phyloP scores from a whole-genome alignment of 2,797 vertebrate genomes.

The Hylomyscus alleni region DNA sequence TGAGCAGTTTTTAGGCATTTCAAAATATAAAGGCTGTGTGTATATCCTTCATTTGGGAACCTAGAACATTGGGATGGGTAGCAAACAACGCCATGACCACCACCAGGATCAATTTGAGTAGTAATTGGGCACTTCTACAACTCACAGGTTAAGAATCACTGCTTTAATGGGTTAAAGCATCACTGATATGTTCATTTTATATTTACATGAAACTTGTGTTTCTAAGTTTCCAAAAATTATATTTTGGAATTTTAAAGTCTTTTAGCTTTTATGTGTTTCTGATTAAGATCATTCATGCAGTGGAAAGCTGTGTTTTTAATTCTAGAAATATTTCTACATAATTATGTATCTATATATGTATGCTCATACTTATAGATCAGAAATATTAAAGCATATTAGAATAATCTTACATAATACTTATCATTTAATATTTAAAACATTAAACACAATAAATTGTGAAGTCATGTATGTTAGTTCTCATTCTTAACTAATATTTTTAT shows the following conservation, averaged over 20 bases:
- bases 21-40: not conserved
- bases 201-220: constrained; percentile 45
- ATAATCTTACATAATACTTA: constrained; percentile 5
- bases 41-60: not conserved
- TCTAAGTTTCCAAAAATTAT: constrained; percentile 44
- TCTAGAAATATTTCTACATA: not conserved
- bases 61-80: not conserved
- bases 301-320: constrained; percentile 28
- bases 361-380: not conserved
- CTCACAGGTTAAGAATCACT: too few species aligned
- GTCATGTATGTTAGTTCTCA: not conserved
- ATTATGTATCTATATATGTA: not conserved
- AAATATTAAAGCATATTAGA: constrained; percentile 25
- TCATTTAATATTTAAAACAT: constrained; percentile 41
- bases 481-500: not conserved
- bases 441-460: constrained; percentile 33
- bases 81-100: not conserved
- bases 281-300: constrained; percentile 13
- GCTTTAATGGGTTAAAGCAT: not conserved
- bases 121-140: not conserved
- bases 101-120: not conserved
- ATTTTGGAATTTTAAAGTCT: constrained; percentile 29
- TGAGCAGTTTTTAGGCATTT: not conserved
- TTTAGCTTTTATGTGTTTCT: not conserved
- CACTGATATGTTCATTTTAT: not conserved